A percentile compares a stretch with the other conserved stretches of the same genome.
These are phyloP conservation scores for Agonopterix subpropinquella DNA, from an alignment of 2,888 invertebrate species.

Conservation along the genomic window DNA sequence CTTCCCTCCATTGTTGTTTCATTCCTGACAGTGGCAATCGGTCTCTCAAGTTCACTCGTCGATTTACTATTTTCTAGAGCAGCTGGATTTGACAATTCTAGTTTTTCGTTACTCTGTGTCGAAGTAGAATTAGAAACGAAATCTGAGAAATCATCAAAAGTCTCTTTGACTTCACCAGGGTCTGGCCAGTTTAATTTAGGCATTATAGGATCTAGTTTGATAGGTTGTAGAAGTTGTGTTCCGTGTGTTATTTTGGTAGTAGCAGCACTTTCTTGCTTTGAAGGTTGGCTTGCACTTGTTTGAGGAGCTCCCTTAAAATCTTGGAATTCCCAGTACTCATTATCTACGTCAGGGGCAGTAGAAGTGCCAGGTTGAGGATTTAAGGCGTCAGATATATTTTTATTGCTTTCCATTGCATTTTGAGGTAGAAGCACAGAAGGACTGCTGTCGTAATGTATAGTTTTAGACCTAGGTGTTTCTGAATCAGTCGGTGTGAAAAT, in stretches of 20 bases:
- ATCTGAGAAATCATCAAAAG: conserved; percentile 63
- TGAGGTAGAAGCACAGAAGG: conserved; percentile 46
- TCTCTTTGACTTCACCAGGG: conserved; percentile 65
- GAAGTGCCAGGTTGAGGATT: conserved; percentile 5
- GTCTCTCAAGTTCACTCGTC: background rate
- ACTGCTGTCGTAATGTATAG: conserved; percentile 58
- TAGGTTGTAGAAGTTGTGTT: conserved; percentile 57
- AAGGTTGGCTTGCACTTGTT: conserved; percentile 5
- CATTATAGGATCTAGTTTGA: conserved; percentile 54
- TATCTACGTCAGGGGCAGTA: conserved; percentile 21
- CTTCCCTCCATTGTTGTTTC: conserved; percentile 1
- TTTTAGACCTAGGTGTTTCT: conserved; percentile 68
- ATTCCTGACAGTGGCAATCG: conserved; percentile 8
- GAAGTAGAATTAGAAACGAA: conserved; percentile 46
- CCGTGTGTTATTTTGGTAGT: conserved; percentile 27
- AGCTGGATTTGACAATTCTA: conserved; percentile 8
- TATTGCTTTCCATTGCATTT: conserved; percentile 21
- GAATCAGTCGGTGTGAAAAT: conserved; percentile 71
- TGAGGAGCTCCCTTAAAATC: conserved; percentile 44
- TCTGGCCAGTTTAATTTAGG: conserved; percentile 71
- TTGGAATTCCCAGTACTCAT: conserved; percentile 66
- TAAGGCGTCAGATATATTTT: conserved; percentile 7
- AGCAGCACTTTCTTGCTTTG: conserved; percentile 15
- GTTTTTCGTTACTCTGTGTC: conserved; percentile 28
- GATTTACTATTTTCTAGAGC: conserved; percentile 9